A percentile compares a stretch with the other conserved stretches of the same genome.
phyloP scores from a whole-genome alignment of 1,140 invertebrate species.

The Diorhabda sublineata region DNA sequence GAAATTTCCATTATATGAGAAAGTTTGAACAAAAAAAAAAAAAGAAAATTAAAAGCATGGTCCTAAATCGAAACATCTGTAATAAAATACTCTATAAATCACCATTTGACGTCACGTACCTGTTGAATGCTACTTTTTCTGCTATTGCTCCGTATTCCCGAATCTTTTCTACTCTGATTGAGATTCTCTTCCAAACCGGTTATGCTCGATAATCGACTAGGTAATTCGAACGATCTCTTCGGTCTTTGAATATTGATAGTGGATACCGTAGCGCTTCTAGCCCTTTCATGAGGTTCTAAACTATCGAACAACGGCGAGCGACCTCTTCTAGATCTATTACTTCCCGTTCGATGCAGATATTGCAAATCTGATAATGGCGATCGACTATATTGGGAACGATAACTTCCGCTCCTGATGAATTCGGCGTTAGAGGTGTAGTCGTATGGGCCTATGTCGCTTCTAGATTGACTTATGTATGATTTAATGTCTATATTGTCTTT shows the following conservation, averaged over 20 bases:
- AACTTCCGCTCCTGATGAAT: constrained; percentile 46
- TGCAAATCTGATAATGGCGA: constrained; percentile 44
- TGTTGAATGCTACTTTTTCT: constrained; percentile 74
- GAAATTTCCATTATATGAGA: no score
- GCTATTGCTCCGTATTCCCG: constrained; percentile 79
- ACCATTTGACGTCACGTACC: no score
- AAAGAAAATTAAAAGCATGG: no score
- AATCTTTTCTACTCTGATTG: constrained; percentile 80
- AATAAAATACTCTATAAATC: no score
- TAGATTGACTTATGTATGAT: constrained; percentile 63
- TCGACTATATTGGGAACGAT: constrained; percentile 60
- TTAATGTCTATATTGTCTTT: constrained; percentile 61
- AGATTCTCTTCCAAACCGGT: constrained; percentile 56
- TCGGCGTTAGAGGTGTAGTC: constrained; percentile 38
- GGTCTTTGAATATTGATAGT: constrained; percentile 34
- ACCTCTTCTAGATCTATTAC: constrained; percentile 44
- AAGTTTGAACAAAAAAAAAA: no score
- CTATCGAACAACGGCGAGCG: constrained; percentile 40
- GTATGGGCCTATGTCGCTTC: constrained; percentile 56
- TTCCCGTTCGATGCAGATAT: constrained; percentile 54
- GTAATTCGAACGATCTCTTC: constrained; percentile 42
- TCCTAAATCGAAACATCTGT: background rate
- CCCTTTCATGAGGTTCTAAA: constrained; percentile 32
- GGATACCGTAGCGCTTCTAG: constrained; percentile 41
- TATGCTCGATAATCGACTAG: constrained; percentile 39